phyloP scores from a whole-genome alignment of 2,797 vertebrate genomes.

The Lateolabrax maculatus region DNA sequence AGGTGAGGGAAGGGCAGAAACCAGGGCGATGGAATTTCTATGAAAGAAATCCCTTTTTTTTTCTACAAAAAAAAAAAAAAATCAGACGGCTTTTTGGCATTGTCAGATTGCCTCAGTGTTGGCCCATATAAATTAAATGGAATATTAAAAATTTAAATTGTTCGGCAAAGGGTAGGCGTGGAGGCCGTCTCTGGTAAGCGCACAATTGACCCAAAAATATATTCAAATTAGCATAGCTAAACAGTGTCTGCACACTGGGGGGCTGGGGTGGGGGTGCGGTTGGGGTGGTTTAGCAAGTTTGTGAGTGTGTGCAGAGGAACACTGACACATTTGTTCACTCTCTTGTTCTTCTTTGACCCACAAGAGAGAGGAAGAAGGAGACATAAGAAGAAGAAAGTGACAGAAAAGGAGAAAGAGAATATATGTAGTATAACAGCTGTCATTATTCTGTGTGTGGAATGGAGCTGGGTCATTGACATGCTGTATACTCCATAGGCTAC shows the following conservation, averaged over 20 bases:
- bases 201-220: slow-evolving; percentile 87
- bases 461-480: neutral
- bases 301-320: slow-evolving; percentile 39
- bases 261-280: slow-evolving; percentile 29
- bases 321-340: slow-evolving; percentile 49
- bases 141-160: slow-evolving; percentile 89
- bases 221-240: slow-evolving; percentile 88
- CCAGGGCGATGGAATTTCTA: slow-evolving; percentile 50
- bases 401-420: slow-evolving; percentile 16
- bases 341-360: slow-evolving; percentile 60
- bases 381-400: slow-evolving; percentile 8
- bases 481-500: neutral
- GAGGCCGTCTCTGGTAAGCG: slow-evolving; percentile 81
- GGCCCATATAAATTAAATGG: slow-evolving; percentile 87
- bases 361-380: slow-evolving; percentile 26
- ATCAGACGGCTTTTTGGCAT: slow-evolving; percentile 78
- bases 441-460: slow-evolving; percentile 17
- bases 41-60: slow-evolving; percentile 33
- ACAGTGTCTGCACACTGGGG: slow-evolving; percentile 76
- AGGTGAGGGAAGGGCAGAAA: slow-evolving; percentile 65
- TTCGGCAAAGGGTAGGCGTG: slow-evolving; percentile 83
- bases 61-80: slow-evolving; percentile 37
- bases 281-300: slow-evolving; percentile 26
- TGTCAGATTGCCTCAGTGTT: slow-evolving; percentile 83
- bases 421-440: slow-evolving; percentile 4